Base-by-base conservation (phyloP, 2,797 vertebrate species). In the Poecilia picta region DNA sequence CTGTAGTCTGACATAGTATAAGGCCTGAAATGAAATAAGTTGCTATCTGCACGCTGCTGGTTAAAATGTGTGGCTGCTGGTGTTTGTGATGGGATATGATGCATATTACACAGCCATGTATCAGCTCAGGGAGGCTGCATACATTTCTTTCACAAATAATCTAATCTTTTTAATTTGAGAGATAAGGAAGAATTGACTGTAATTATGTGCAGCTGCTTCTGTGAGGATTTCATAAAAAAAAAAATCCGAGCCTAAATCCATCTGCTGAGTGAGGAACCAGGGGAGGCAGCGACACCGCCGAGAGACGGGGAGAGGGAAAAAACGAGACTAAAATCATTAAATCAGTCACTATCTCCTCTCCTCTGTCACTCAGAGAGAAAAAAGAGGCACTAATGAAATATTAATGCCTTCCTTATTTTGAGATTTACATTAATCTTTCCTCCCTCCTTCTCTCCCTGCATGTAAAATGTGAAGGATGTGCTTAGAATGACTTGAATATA, bases 331-430 rank as follows among this genome's bases (percentile, higher is more conserved):
- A 94, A 97, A 98, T 97, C 96, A 97, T 96, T 96, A 97, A 97
- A 96, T 95, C 95, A 96, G 94, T 95, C 95, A 95, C 92, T 96
- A 96, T 97, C 96, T 96, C 91, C 92, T 91, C 92, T 92, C 92
- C 94, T 95, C 95, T 97, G 97, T 97, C 97, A 97, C 94, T 97
- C 97, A 97, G 92, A 88, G 45, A 90, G 94, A 95, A 97, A 97
- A 71, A 97, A 97, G 97, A 96, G 95, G 94, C 94, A 93, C 95
- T 97, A 97, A 98, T 98, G 97, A 98, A 98, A 98, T 97, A 97
- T 98, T 98, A 97, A 98, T 97, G 96, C 88, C 92, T 94, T 94
- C 93, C 94, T 95, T 96, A 92, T 96, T 96, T 96, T 94, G 91
- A 95, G 94, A 94, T 95, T 95, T 95, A 95, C 95, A 95, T 95